Base-by-base conservation (phyloP, 2,113 vertebrate species). In the Zapus hudsonius region DNA sequence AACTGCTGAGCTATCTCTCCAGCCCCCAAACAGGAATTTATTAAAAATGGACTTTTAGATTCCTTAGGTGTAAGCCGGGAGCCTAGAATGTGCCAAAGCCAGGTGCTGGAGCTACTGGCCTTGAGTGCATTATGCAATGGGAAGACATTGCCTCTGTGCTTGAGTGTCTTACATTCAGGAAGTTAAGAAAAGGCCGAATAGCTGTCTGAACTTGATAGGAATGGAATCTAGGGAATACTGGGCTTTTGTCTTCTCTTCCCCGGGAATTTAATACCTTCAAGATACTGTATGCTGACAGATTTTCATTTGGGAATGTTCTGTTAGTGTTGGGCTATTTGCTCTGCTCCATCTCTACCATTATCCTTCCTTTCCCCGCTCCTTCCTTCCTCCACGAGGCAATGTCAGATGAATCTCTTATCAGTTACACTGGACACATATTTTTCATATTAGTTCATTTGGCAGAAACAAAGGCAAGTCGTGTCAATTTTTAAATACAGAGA, bases 131-230 rank as follows among this genome's bases (percentile, higher is more conserved):
- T 80, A 59, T 89, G 55, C 79, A 36, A 40, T 55, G 84, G 72
- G 82, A 84, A 29, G 83, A 80, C 80, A 75, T 33, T 75, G 72
- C 33, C 70, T 42, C 27, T 36, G 66, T 76, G 33, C 27, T 81
- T 78, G 78, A 78, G n/a, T 84, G 86, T n/a, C 63, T 91, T 36
- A 25, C 5, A 31, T n/a, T 67, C 19, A 91, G 69, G 76, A 91
- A 79, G 72, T n/a, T n/a, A 84, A 82, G 70, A 80, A 89, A 73
- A 93, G 84, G 75, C 63, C 90, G 90, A 95, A 82, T 57, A 81
- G 84, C 87, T 96, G 82, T 91, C 86, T 84, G 73, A 93, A 91
- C 92, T 94, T 85, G 82, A 63, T 78, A 47, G 47, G 94, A 76
- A 92, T 72, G 84, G 79, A 76, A 81, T 36, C 69, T 89, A 2